Conservation (phyloP, 2,797 vertebrate species). For the Hypotaenidia okinawae region DNA sequence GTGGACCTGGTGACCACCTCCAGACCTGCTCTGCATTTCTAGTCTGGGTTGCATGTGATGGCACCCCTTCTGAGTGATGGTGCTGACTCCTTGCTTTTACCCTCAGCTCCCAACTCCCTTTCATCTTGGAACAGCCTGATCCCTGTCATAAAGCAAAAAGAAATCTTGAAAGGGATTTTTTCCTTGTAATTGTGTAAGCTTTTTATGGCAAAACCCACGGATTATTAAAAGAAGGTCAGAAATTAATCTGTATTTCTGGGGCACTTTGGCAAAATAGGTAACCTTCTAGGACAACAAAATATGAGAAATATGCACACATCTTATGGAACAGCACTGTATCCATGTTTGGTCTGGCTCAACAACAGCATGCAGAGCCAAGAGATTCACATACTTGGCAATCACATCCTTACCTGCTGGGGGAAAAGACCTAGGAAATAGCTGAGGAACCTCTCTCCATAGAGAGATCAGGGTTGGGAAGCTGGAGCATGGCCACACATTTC, state of each 20-base stretch:
- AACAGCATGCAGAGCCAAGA: background rate
- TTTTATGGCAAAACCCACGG: background rate
- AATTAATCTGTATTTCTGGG: background rate
- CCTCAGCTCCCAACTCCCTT: background rate
- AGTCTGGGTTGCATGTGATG: accelerated
- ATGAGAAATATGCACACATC: background rate
- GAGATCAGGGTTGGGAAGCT: background rate
- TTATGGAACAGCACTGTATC: background rate
- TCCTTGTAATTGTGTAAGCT: background rate
- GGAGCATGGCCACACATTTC: background rate
- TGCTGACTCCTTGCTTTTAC: background rate
- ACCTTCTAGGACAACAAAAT: background rate
- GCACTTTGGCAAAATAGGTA: background rate
- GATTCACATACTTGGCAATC: background rate
- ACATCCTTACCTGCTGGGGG: background rate
- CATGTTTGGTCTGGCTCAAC: background rate
- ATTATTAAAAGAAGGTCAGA: background rate
- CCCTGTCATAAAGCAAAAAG: background rate
- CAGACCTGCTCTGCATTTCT: background rate
- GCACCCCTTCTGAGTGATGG: background rate
- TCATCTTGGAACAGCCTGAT: background rate
- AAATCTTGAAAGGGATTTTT: background rate
- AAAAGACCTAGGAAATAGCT: background rate
- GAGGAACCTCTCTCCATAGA: background rate
- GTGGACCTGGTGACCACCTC: background rate